Conservation (phyloP, 1,140 invertebrate species). For the Eubasilissa regina region DNA sequence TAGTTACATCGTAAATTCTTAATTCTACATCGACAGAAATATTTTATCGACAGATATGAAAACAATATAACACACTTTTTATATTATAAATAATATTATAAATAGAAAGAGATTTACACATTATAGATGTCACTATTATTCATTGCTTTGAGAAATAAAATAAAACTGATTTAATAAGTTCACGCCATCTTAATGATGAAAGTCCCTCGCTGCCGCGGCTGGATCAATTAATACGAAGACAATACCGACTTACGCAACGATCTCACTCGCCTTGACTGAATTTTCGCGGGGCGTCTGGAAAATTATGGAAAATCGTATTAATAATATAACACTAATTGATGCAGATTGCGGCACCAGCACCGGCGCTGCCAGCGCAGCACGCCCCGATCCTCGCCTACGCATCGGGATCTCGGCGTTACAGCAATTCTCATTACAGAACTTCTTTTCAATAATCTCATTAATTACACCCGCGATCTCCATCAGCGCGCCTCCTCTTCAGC, state of each 20-base stretch:
- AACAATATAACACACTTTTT: too few species aligned
- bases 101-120: too few species aligned
- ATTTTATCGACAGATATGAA: too few species aligned
- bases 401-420: conserved; percentile 9
- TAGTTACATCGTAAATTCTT: too few species aligned
- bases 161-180: too few species aligned
- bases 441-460: conserved; percentile 40
- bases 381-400: conserved; percentile 48
- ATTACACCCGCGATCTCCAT: conserved; percentile 42
- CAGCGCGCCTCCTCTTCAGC: conserved; percentile 3
- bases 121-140: too few species aligned
- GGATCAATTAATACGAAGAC: conserved; percentile 31
- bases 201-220: too few species aligned
- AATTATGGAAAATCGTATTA: conserved; percentile 57
- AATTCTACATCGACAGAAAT: too few species aligned
- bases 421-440: conserved; percentile 39
- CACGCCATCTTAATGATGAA: too few species aligned
- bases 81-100: too few species aligned
- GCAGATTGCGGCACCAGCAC: conserved; percentile 27
- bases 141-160: too few species aligned
- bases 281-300: conserved; percentile 45
- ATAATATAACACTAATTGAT: conserved; percentile 46
- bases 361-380: not conserved
- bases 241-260: conserved; percentile 50
- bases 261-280: conserved; percentile 50